phyloP scores from a whole-genome alignment of 2,113 vertebrate genomes.

The Mastomys coucha region DNA sequence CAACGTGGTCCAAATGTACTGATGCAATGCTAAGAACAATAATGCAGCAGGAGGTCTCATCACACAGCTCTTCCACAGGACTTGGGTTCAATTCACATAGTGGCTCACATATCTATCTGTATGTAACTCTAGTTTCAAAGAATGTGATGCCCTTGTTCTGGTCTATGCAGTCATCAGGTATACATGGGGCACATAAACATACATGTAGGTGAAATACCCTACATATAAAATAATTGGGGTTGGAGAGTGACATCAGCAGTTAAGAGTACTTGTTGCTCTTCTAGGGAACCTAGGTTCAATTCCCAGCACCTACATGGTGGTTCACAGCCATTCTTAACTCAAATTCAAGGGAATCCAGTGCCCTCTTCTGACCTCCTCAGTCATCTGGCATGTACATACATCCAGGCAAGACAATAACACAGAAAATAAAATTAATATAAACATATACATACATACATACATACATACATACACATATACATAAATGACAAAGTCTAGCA shows the following conservation, averaged over 20 bases:
- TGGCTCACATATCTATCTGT: background rate
- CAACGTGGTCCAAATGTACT: background rate
- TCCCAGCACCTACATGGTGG: background rate
- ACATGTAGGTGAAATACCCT: background rate
- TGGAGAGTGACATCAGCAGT: background rate
- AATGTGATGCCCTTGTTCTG: background rate
- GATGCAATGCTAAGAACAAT: background rate
- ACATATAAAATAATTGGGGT: background rate
- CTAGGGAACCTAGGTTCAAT: background rate
- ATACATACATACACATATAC: background rate
- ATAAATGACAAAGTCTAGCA: background rate
- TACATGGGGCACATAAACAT: background rate
- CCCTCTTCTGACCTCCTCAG: background rate
- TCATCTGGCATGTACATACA: background rate
- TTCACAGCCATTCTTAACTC: background rate
- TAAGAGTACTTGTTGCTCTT: background rate
- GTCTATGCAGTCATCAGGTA: background rate
- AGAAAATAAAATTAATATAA: background rate
- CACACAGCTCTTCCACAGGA: background rate
- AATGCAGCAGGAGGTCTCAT: background rate
- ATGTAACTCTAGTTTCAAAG: background rate
- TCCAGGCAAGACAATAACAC: background rate
- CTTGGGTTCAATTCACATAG: background rate
- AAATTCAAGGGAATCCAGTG: background rate
- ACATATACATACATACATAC: too few relatives aligned